These are phyloP conservation scores for Philypnodon macrostomus DNA, from an alignment of 2,797 vertebrate genomes.

Conservation along the genomic window DNA sequence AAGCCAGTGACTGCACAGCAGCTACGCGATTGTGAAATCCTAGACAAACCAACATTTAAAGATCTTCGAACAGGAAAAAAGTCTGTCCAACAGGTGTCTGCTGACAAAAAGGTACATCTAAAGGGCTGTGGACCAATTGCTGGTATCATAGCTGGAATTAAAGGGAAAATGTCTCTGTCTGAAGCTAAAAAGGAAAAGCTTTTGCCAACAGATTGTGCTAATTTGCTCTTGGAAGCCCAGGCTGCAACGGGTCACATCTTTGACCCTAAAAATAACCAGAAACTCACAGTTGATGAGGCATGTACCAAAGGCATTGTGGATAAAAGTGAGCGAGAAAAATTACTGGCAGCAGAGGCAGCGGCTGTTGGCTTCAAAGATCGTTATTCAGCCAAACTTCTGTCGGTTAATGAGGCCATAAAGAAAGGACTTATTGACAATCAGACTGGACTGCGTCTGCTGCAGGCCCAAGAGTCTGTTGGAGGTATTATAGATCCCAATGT, in stretches of 20 bases:
- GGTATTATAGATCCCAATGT: conserved; percentile 71
- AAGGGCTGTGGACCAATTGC: background rate
- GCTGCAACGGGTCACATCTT: conserved; percentile 90
- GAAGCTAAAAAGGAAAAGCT: conserved; percentile 86
- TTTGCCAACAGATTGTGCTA: conserved; percentile 76
- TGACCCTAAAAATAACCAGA: conserved; percentile 84
- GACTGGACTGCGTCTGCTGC: conserved; percentile 87
- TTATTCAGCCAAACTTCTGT: conserved; percentile 72
- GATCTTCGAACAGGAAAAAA: background rate
- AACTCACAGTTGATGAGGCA: conserved; percentile 67
- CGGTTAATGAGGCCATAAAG: conserved; percentile 92
- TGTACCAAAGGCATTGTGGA: conserved; percentile 60
- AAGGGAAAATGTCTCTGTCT: conserved; percentile 66
- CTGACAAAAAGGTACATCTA: background rate
- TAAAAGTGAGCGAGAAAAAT: conserved; percentile 65
- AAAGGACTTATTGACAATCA: conserved; percentile 87
- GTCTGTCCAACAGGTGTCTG: background rate
- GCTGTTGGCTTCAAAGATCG: conserved; percentile 57
- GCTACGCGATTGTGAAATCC: background rate
- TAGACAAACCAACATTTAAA: background rate
- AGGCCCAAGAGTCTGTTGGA: conserved; percentile 86
- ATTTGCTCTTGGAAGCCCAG: conserved; percentile 82
- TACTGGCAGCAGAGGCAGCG: conserved; percentile 65
- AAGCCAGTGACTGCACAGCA: conserved; percentile 73
- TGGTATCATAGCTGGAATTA: background rate